Evolutionary conservation across 2,797 vertebrate species (phyloP).

Genomic region (Mus caroli): DNA sequence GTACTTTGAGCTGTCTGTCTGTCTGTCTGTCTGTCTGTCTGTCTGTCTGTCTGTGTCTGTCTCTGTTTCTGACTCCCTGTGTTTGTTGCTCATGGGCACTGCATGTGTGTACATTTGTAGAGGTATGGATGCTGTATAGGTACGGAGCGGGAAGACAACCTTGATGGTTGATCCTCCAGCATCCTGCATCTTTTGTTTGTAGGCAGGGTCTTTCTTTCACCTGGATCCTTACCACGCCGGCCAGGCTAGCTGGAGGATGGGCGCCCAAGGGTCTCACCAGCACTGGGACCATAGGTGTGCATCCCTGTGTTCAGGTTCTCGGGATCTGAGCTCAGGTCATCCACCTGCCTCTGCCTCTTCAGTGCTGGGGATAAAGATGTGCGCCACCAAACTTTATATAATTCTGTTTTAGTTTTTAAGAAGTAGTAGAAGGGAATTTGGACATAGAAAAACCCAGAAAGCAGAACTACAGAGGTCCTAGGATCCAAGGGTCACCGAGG

Average conservation of each 20-base stretch:
- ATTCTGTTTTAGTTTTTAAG: neutral
- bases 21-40: neutral
- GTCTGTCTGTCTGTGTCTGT: neutral
- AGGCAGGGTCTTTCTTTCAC: neutral
- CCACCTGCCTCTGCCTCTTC: neutral
- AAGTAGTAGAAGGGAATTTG: neutral
- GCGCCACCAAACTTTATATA: neutral
- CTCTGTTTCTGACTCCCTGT: neutral
- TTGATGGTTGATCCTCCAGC: neutral
- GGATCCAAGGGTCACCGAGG: neutral
- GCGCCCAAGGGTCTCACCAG: neutral
- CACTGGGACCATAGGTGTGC: neutral
- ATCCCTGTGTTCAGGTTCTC: too few relatives aligned
- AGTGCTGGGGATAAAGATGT: neutral
- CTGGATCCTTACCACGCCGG: neutral
- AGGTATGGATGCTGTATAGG: neutral
- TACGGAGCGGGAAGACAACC: neutral
- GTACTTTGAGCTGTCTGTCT: neutral
- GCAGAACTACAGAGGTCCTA: neutral
- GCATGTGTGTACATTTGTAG: neutral
- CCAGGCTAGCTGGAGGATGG: neutral
- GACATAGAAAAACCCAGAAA: neutral
- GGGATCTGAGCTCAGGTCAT: neutral
- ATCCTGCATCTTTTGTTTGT: neutral
- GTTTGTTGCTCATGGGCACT: neutral